A percentile compares a stretch with the other conserved stretches of the same genome.
phyloP scores from a whole-genome alignment of 2,113 vertebrate species.

The Amia ocellicauda region DNA sequence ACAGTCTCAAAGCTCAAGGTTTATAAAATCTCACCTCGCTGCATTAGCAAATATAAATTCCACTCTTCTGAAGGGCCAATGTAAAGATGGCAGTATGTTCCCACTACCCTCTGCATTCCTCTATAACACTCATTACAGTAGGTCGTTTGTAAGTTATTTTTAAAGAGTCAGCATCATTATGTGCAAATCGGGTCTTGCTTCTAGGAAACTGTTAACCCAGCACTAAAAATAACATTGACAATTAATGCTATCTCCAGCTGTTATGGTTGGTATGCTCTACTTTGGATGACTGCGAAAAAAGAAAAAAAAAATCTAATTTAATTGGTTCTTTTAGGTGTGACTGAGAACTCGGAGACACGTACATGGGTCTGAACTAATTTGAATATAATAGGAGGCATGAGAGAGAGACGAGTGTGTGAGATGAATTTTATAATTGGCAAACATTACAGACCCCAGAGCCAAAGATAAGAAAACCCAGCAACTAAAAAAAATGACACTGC shows the following conservation, averaged over 20 bases:
- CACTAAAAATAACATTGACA: conserved; percentile 48
- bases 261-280: conserved; percentile 24
- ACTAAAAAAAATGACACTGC: conserved; percentile 34
- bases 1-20: neutral
- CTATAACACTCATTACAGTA: conserved; percentile 30
- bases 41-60: neutral
- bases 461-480: conserved; percentile 65
- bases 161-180: conserved; percentile 37
- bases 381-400: conserved; percentile 40
- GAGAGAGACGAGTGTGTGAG: conserved; percentile 34
- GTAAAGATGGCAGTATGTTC: conserved; percentile 9
- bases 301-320: conserved; percentile 45
- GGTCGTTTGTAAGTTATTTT: conserved; percentile 32
- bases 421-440: conserved; percentile 71
- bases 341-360: conserved; percentile 43
- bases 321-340: conserved; percentile 68
- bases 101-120: conserved; percentile 13
- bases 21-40: neutral
- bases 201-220: conserved; percentile 40
- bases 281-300: conserved; percentile 19
- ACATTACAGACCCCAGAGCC: conserved; percentile 52
- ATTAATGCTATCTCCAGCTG: conserved; percentile 42
- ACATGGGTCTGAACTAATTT: conserved; percentile 36
- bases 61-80: conserved; percentile 11
- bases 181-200: conserved; percentile 26